These are phyloP conservation scores for Pantherophis alleghaniensis DNA, from an alignment of 2,797 vertebrate species.

Conservation along the genomic window DNA sequence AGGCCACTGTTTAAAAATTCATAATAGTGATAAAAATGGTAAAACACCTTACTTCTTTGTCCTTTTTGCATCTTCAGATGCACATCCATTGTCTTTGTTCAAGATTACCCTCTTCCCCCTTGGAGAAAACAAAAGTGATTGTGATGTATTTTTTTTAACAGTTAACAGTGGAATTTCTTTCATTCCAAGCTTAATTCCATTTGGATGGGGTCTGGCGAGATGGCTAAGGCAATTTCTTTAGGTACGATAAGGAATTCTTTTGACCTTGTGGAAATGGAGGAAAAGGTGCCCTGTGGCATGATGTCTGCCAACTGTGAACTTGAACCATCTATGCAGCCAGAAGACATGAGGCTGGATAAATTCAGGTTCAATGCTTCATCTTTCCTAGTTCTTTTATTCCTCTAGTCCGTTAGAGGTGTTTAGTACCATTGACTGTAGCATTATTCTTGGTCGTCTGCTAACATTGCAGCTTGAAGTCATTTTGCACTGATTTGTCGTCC, in stretches of 20 bases:
- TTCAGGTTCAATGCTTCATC: neutral
- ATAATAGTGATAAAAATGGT: neutral
- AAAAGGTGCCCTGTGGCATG: neutral
- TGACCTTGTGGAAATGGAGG: neutral
- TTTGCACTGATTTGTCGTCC: neutral
- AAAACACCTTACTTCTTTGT: neutral
- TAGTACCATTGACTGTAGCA: neutral
- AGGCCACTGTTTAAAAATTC: neutral
- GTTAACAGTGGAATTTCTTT: neutral
- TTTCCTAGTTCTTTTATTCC: neutral
- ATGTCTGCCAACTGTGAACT: neutral
- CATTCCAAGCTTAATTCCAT: neutral
- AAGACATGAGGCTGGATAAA: neutral
- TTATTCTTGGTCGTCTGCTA: neutral
- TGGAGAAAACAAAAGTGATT: neutral
- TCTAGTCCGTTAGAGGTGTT: neutral
- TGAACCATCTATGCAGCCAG: neutral
- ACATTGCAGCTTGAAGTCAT: neutral
- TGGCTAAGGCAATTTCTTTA: neutral
- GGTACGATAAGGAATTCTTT: neutral
- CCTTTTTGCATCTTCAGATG: neutral
- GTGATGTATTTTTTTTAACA: neutral
- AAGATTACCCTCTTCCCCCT: neutral
- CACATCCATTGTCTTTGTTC: neutral
- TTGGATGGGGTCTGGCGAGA: neutral